Percentiles rank a stretch among this genome's conserved stretches.
phyloP scores from a whole-genome alignment of 2,113 vertebrate genomes.

The Zapus hudsonius region DNA sequence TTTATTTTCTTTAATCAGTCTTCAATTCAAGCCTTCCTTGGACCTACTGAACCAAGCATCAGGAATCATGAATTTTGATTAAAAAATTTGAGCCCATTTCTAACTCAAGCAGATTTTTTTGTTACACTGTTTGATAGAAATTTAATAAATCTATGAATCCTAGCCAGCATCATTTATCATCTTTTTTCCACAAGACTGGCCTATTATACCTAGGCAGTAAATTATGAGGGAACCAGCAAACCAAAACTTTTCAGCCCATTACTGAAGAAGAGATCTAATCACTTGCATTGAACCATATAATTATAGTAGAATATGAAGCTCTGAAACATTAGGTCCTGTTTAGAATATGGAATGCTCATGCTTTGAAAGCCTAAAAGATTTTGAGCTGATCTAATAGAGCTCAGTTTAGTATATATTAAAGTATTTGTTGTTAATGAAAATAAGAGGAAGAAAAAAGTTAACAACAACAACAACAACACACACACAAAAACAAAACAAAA shows the following conservation, averaged over 20 bases:
- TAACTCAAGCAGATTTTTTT: conserved; percentile 94
- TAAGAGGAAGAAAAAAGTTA: conserved; percentile 73
- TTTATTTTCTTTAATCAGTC: conserved; percentile 97
- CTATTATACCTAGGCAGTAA: conserved; percentile 95
- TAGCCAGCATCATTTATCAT: conserved; percentile 98
- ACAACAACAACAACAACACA: not conserved
- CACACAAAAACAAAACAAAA: not conserved
- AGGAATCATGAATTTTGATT: conserved; percentile 95
- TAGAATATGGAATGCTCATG: conserved; percentile 94
- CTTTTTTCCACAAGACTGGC: conserved; percentile 93
- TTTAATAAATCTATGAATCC: conserved; percentile 99
- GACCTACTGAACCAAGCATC: conserved; percentile 91
- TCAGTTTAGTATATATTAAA: conserved; percentile 85
- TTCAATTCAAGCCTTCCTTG: conserved; percentile 94
- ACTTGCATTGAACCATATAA: conserved; percentile 99
- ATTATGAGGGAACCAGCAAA: conserved; percentile 94
- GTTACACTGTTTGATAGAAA: conserved; percentile 97
- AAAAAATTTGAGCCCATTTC: conserved; percentile 92
- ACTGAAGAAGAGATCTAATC: conserved; percentile 99
- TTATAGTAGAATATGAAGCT: conserved; percentile 97
- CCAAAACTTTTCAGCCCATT: conserved; percentile 93
- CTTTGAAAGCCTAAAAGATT: conserved; percentile 87
- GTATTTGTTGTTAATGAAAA: conserved; percentile 85
- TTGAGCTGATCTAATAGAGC: conserved; percentile 86
- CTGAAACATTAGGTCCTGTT: conserved; percentile 97